Base-by-base conservation (phyloP, 1,140 invertebrate genomes). In the Ceratosolen solmsi region DNA sequence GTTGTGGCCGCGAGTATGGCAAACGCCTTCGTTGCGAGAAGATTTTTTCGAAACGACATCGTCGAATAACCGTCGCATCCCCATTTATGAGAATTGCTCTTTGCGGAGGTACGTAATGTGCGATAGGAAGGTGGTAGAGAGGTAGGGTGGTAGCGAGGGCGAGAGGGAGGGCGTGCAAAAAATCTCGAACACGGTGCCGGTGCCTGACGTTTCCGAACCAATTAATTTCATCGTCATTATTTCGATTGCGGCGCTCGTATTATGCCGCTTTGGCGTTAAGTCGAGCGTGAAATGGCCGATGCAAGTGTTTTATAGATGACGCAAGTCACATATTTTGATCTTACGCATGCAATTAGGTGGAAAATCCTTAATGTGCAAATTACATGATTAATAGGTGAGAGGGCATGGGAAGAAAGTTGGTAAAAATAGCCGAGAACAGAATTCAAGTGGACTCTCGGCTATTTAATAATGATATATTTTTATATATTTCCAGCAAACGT, bases 161-260 rank as follows among this genome's bases (percentile, higher is more conserved):
- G n/a, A n/a, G n/a, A n/a, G n/a, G n/a, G n/a, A n/a, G 72, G 36
- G 17, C 33, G 78, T 20, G 25, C 60, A 49, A n/a, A 63, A 80
- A 74, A 80, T 33, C 25, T 11, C 38, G 3, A 80, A 27, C 22
- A 30, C 15, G 33, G 3, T 22, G 65, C 11, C 54, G 70, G 70
- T 27, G 79, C 71, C 54, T 72, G 51, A 54, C 46, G 13, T 76
- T 81, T 56, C n/a, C 73, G 15, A 75, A 56, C n/a, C 38, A 75
- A 76, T 76, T 75, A 75, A 81, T 76, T 70, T 76, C n/a, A 51
- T 46, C 63, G 38, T 81, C 70, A 81, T 54, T 81, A n/a, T 68
- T 25, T 46, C 41, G n/a, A 80, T 73, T 73, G 25, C 33, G 25
- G 41, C 51, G 71, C 63, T 49, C 20, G 11, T 38, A 46, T 13